Conservation (phyloP, 30 jellyfish, hydroid and myxozoan species). For the Cassiopea andromeda region DNA sequence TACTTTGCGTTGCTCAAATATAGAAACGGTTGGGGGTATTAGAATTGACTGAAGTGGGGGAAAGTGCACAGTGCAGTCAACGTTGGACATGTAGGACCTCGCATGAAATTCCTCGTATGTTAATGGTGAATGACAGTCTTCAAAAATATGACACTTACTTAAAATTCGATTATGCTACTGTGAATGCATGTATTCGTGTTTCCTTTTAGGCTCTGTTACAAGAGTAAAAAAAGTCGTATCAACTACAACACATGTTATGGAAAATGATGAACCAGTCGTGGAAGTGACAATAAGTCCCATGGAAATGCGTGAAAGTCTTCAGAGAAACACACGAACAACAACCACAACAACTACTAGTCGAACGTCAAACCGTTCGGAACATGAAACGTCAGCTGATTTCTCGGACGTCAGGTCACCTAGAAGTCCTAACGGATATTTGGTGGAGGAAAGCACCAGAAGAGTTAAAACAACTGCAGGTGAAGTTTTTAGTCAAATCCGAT, state of each 20-base stretch:
- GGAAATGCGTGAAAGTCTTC: constrained; percentile 43
- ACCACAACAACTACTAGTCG: constrained; percentile 41
- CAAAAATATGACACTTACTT: not conserved
- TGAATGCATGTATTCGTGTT: not conserved
- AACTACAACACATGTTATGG: constrained; percentile 71
- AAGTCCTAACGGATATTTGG: constrained; percentile 66
- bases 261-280: constrained; percentile 69
- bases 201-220: constrained; percentile 61
- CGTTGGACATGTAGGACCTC: too few species aligned
- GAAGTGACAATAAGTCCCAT: constrained; percentile 70
- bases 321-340: constrained; percentile 31
- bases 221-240: constrained; percentile 66
- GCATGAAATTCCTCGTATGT: too few species aligned
- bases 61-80: too few species aligned
- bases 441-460: constrained; percentile 34
- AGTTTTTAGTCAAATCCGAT: not conserved
- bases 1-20: too few species aligned
- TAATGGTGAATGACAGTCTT: not conserved
- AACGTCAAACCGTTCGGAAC: constrained; percentile 46
- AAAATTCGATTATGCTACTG: not conserved
- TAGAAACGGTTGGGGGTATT: too few species aligned
- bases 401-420: constrained; percentile 59
- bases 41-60: too few species aligned
- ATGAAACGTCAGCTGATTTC: constrained; percentile 19
- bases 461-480: constrained; percentile 33